phyloP scores from a whole-genome alignment of 2,113 vertebrate species.

The Desmodus rotundus region DNA sequence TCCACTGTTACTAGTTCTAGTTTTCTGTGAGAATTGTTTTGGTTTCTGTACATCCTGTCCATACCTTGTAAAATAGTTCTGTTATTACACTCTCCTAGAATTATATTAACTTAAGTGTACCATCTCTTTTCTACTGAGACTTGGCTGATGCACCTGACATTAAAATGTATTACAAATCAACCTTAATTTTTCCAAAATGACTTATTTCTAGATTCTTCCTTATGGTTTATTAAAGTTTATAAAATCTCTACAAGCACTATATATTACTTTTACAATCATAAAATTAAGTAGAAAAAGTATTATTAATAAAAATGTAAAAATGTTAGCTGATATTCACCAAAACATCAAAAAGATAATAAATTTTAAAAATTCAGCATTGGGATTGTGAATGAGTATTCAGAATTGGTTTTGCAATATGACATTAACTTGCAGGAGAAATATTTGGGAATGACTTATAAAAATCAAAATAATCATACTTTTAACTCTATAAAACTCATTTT shows the following conservation, averaged over 20 bases:
- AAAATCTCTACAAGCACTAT: background rate
- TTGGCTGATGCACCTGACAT: background rate
- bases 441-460: background rate
- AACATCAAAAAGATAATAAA: background rate
- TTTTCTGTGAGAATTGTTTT: background rate
- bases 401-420: background rate
- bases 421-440: background rate
- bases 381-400: background rate
- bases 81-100: background rate
- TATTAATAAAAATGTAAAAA: background rate
- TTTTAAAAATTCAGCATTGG: background rate
- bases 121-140: background rate
- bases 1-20: background rate
- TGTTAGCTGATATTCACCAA: background rate
- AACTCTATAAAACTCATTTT: background rate
- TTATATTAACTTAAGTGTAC: background rate
- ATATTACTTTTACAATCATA: background rate
- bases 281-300: background rate
- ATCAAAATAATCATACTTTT: background rate
- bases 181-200: background rate
- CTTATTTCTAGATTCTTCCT: background rate
- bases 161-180: background rate
- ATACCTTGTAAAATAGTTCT: background rate
- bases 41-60: background rate
- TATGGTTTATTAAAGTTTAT: background rate